Conservation (phyloP, 2,888 invertebrate species). For the Limnephilus auricula region DNA sequence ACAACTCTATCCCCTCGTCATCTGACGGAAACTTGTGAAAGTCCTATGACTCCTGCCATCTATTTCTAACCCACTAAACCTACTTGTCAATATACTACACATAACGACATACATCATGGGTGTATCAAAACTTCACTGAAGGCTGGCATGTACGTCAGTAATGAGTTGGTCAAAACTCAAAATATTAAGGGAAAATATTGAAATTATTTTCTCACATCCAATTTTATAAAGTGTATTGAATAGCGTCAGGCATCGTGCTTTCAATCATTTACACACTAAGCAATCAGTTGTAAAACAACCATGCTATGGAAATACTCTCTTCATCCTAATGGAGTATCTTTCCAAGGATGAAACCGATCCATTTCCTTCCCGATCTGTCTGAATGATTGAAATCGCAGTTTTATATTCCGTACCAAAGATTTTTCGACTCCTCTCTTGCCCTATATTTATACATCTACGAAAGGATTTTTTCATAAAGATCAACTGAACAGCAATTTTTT, state of each 20-base stretch:
- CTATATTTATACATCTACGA: neutral
- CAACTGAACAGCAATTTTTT: neutral
- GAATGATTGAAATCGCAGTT: neutral
- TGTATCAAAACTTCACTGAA: neutral
- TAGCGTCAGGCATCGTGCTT: too few species aligned
- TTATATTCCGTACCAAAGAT: neutral
- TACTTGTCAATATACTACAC: too few species aligned
- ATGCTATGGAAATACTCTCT: neutral
- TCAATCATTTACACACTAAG: neutral
- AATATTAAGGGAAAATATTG: neutral
- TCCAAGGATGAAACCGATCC: neutral
- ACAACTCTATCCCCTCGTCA: too few species aligned
- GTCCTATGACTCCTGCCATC: too few species aligned
- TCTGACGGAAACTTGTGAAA: too few species aligned
- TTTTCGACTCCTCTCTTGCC: neutral
- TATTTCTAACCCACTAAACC: too few species aligned
- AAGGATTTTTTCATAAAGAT: neutral
- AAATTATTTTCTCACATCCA: too few species aligned
- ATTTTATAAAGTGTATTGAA: too few species aligned
- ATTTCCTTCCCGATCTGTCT: neutral
- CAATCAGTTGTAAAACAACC: neutral
- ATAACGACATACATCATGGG: neutral
- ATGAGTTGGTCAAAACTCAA: too few species aligned
- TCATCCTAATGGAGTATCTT: neutral
- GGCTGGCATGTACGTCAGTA: too few species aligned